Evolutionary conservation across 2,888 invertebrate genomes (phyloP).

Genomic region (Volucella inanis): DNA sequence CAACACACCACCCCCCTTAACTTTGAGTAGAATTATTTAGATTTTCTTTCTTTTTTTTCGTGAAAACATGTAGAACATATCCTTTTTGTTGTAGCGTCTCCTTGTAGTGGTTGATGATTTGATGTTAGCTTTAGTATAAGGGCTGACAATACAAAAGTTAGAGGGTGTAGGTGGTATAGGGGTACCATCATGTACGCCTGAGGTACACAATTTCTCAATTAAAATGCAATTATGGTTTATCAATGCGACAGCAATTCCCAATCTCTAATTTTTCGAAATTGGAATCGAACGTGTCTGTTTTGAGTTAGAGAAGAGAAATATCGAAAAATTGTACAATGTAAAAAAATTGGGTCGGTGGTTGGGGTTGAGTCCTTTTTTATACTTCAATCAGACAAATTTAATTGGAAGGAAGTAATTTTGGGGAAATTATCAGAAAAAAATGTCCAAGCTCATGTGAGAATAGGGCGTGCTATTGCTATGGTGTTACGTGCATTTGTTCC

Average conservation of each 20-base stretch:
- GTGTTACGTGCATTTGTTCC: not conserved
- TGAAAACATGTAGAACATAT: conserved; percentile 60
- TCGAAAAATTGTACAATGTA: conserved; percentile 2
- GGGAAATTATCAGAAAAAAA: not conserved
- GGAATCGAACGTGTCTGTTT: conserved; percentile 18
- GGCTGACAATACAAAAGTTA: not conserved
- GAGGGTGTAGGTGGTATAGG: conserved; percentile 9
- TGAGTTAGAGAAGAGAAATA: not conserved
- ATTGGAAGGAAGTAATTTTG: conserved; percentile 23
- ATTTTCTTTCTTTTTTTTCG: conserved; percentile 29
- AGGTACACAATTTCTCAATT: conserved; percentile 68
- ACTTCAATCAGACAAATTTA: conserved; percentile 47
- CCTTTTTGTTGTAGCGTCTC: conserved; percentile 43
- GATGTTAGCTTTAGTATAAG: conserved; percentile 17
- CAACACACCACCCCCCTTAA: not conserved
- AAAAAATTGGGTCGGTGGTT: not conserved
- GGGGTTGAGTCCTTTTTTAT: not conserved
- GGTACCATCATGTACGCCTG: conserved; percentile 25
- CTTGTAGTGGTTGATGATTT: conserved; percentile 37
- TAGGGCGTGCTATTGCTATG: conserved; percentile 24
- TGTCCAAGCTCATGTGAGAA: conserved; percentile 4
- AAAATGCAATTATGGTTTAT: conserved; percentile 71
- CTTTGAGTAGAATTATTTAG: conserved; percentile 8
- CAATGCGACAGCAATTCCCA: conserved; percentile 21
- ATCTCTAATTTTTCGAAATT: conserved; percentile 17